Evolutionary conservation across 2,113 vertebrate species (phyloP), one percentile per base, ranked within the genome.

Genomic region (Chauna torquata): DNA sequence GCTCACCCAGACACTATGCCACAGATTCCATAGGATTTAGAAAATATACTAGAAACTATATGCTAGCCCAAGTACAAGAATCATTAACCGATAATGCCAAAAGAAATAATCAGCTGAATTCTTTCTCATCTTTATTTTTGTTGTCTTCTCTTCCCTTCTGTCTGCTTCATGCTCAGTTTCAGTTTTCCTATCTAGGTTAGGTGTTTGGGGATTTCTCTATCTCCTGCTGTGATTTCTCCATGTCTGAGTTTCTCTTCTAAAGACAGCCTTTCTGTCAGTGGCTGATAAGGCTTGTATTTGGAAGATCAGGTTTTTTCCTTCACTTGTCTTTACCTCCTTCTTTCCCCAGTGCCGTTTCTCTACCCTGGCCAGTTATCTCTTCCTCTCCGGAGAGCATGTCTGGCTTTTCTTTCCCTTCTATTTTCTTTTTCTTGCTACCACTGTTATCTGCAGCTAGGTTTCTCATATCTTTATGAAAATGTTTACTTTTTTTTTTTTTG

Each of bases 301-400:
- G 49, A 81, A 70, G 40, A 79, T 62, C 61, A 52, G 61, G 54
- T 49, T 69, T 32, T 11, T 23, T 32, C 36, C 25, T 50, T 61
- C 66, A 6, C 36, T 71, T 76, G n/a, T 38, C 76, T 89, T 57
- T 57, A 22, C 79, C 55, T 45, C 5, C 45, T 62, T 45, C 30
- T 25, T 25, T 62, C 50, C 65, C 40, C 57, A 27, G 52, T 8
- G 42, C 4, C 2, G 0, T 49, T 61, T 59, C 38, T 44, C 59
- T 76, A 42, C 44, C 2, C 28, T 40, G 65, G 17, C 28, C 45
- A 36, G 32, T 69, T 72, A 18, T 78, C 54, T 74, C 27, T 16
- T 52, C 52, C 34, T 38, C 81, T 77, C 59, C 1, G 0, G 27
- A 44, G 55, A 78, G 16, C 23, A 6, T 0, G 2, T 17, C 58